Conservation (phyloP, 2,797 vertebrate species). For the Neomorphus geoffroyi region DNA sequence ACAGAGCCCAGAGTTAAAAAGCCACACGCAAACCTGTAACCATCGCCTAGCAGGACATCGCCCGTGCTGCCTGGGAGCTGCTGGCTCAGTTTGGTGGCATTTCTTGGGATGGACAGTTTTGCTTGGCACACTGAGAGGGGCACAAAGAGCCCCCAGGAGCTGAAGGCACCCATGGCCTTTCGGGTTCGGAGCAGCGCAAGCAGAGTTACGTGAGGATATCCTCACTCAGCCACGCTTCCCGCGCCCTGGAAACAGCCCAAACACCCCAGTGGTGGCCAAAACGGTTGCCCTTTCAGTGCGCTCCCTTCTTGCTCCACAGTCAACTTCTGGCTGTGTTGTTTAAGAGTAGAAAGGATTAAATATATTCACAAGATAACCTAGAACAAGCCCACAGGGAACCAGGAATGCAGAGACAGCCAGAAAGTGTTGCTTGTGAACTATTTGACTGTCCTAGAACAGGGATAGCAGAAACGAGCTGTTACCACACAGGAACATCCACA, state of each 20-base stretch:
- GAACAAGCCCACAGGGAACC: neutral
- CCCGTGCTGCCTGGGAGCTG: rapidly evolving
- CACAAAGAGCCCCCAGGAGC: neutral
- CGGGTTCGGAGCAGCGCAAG: neutral
- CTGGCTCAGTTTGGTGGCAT: neutral
- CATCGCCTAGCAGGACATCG: rapidly evolving
- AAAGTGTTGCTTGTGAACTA: neutral
- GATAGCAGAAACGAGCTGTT: neutral
- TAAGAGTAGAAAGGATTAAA: neutral
- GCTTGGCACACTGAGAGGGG: rapidly evolving
- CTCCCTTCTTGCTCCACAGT: neutral
- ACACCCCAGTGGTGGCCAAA: neutral
- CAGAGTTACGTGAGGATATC: neutral
- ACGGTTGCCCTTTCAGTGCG: neutral
- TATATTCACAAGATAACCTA: neutral
- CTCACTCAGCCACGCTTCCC: neutral
- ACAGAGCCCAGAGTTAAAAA: neutral
- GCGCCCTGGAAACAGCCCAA: neutral
- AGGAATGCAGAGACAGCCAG: neutral
- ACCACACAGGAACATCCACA: neutral
- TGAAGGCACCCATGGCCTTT: neutral
- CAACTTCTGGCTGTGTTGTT: neutral
- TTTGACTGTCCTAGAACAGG: neutral
- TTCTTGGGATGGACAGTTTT: neutral
- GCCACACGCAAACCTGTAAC: rapidly evolving